These are phyloP conservation scores for Rutpela maculata DNA, from an alignment of 2,888 invertebrate genomes.

Conservation along the genomic window DNA sequence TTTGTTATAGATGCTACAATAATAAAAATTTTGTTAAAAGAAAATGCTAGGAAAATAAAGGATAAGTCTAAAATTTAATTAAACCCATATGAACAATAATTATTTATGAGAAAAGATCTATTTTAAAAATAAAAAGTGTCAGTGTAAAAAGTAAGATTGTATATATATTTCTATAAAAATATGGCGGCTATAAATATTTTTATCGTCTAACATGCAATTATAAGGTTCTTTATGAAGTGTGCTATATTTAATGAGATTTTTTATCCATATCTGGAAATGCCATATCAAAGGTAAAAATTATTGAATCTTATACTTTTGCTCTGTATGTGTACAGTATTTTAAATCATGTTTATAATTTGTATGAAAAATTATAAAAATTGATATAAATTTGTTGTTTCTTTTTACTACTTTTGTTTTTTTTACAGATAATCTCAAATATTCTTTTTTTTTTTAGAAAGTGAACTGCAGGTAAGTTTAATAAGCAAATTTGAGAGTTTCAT, in stretches of 20 bases:
- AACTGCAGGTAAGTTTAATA: no score
- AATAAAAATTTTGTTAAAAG: conserved; percentile 50
- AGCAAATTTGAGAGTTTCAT: no score
- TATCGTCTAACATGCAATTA: conserved; percentile 66
- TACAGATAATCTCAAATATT: no score
- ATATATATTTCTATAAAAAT: conserved; percentile 70
- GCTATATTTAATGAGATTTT: conserved; percentile 70
- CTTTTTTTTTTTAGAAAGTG: no score
- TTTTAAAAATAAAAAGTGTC: conserved; percentile 68
- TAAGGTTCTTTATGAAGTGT: conserved; percentile 68
- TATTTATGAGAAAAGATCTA: conserved; percentile 61
- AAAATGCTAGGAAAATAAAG: conserved; percentile 48
- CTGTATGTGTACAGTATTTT: conserved; percentile 86
- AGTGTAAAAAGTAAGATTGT: conserved; percentile 69
- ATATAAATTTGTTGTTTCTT: conserved; percentile 58
- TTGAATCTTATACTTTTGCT: conserved; percentile 72
- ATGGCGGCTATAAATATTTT: conserved; percentile 72
- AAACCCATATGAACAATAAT: conserved; percentile 53
- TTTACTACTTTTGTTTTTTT: background rate
- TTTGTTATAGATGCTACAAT: conserved; percentile 48
- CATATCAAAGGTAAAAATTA: conserved; percentile 72
- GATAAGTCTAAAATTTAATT: conserved; percentile 33
- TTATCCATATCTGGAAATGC: conserved; percentile 74
- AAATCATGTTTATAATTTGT: conserved; percentile 89
- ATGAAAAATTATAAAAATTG: conserved; percentile 82